phyloP scores from a whole-genome alignment of 2,888 invertebrate genomes.

The Phaedon cochleariae region DNA sequence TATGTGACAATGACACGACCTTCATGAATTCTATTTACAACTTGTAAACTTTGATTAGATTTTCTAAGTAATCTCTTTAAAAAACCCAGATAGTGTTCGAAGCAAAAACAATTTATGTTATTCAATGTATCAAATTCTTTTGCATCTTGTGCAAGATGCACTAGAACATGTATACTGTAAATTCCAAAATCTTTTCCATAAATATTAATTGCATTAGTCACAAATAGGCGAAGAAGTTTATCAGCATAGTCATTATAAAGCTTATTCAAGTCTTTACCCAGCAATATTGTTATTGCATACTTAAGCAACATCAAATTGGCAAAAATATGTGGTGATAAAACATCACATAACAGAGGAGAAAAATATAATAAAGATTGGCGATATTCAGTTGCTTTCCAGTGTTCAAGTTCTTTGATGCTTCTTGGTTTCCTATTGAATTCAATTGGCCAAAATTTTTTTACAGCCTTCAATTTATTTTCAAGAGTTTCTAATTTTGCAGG shows the following conservation, averaged over 20 bases:
- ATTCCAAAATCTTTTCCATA: constrained; percentile 21
- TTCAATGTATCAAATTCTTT: constrained; percentile 17
- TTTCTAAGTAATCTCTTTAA: constrained; percentile 22
- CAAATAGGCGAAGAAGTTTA: constrained; percentile 23
- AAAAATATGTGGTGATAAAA: constrained; percentile 28
- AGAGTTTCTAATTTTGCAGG: constrained; percentile 10
- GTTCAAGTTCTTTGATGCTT: constrained; percentile 34
- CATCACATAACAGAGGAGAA: constrained; percentile 25
- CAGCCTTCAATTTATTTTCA: constrained; percentile 15
- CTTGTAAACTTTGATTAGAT: constrained; percentile 15
- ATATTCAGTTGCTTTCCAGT: constrained; percentile 44
- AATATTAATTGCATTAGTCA: constrained; percentile 5
- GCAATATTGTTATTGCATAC: constrained; percentile 35
- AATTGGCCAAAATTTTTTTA: constrained; percentile 31
- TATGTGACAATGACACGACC: constrained; percentile 16
- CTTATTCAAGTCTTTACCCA: constrained; percentile 25
- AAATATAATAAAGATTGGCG: constrained; percentile 40
- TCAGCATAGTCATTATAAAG: constrained; percentile 33
- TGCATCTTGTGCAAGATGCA: constrained; percentile 22
- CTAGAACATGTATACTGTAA: constrained; percentile 19
- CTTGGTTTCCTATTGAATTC: constrained; percentile 45
- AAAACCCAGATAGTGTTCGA: constrained; percentile 17
- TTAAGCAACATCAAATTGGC: constrained; percentile 36
- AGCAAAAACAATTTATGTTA: constrained; percentile 19
- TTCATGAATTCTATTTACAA: constrained; percentile 25